phyloP scores from a whole-genome alignment of 2,113 vertebrate genomes.

The Cynocephalus volans region DNA sequence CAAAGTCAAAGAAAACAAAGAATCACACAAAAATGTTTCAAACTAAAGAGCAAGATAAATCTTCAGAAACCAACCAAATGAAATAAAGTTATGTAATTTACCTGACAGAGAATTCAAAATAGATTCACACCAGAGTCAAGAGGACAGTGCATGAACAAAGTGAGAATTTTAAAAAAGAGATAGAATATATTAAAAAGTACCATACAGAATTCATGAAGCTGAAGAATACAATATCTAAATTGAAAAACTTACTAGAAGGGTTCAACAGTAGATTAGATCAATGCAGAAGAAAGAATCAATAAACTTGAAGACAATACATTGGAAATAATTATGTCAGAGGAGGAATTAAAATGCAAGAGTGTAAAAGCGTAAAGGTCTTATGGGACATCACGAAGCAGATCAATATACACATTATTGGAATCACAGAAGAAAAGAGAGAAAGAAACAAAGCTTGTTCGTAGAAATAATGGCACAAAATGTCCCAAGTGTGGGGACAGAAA shows the following conservation, averaged over 20 bases:
- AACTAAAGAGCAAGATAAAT: neutral
- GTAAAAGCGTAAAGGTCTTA: neutral
- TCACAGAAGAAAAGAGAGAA: neutral
- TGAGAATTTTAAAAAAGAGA: neutral
- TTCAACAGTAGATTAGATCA: neutral
- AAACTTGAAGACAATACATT: neutral
- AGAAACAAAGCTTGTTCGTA: neutral
- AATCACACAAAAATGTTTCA: neutral
- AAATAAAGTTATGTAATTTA: neutral
- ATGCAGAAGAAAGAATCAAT: neutral
- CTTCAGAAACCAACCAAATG: neutral
- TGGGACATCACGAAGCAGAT: neutral
- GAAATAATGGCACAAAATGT: neutral
- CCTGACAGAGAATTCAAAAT: neutral
- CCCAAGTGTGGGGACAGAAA: neutral
- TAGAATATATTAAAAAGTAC: neutral
- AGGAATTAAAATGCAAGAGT: neutral
- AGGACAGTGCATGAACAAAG: neutral
- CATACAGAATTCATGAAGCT: neutral
- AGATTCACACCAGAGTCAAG: neutral
- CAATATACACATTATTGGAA: neutral
- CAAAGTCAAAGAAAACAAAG: neutral
- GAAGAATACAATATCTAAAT: neutral
- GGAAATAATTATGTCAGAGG: neutral
- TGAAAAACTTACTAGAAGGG: neutral